Conservation (phyloP, 53 echinoderm and acorn worm species). For the Echinarachnius parma region DNA sequence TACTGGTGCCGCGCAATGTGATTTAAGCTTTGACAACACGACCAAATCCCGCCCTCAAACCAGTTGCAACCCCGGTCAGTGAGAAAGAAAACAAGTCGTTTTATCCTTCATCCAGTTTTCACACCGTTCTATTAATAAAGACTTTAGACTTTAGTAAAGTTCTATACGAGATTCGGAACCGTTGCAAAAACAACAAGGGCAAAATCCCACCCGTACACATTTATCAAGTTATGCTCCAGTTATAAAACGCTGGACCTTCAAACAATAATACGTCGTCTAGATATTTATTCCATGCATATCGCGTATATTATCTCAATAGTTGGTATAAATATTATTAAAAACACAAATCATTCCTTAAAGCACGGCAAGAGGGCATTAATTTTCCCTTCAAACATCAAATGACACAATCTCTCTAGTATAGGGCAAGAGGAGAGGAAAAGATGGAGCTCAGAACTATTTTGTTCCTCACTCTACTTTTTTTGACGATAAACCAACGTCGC, state of each 20-base stretch:
- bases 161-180: not conserved
- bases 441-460: too few relatives aligned
- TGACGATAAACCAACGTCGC: too few relatives aligned
- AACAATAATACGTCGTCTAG: not conserved
- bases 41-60: constrained; percentile 22
- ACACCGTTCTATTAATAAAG: too few relatives aligned
- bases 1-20: constrained; percentile 11
- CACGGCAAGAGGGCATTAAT: not conserved
- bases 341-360: constrained; percentile 20
- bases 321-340: constrained; percentile 11
- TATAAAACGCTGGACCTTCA: constrained; percentile 4
- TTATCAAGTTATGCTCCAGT: constrained; percentile 14
- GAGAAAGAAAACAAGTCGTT: constrained; percentile 18
- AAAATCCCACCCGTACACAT: constrained; percentile 14
- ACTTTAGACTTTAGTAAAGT: too few relatives aligned
- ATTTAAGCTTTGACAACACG: constrained; percentile 23
- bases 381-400: not conserved
- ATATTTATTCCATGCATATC: not conserved
- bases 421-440: too few relatives aligned
- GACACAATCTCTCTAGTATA: too few relatives aligned
- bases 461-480: too few relatives aligned
- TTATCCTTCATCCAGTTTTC: not conserved
- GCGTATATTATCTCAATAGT: not conserved
- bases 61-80: constrained; percentile 20
- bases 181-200: not conserved